Base-by-base conservation (phyloP, 2,888 invertebrate species). In the Coleophora flavipennella region DNA sequence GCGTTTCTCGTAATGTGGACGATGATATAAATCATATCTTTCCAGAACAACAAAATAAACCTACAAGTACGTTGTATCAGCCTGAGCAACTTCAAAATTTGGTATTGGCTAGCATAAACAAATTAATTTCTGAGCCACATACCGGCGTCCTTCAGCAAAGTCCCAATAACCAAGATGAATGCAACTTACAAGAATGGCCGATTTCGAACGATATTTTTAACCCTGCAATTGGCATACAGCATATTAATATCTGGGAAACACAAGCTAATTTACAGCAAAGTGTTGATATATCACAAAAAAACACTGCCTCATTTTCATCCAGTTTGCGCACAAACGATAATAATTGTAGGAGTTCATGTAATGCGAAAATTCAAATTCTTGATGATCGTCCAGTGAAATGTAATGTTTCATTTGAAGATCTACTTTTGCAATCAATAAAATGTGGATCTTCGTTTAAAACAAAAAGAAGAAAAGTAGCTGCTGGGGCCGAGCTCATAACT, bases 401-500 rank as follows among this genome's bases (percentile, higher is more conserved):
- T 10, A 35, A 25, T 8, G 34, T 46, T 12, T 36, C 40, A 9
- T 44, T 47, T 40, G 41, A 42, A 45, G 41, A 46, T 32, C 29
- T 47, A 13, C 38, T 44, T 41, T 31, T 47, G n/a, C 14, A 25
- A 29, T 36, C 39, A 34, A 36, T 48, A 11, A 43, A 42, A 34
- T 8, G 31, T 29, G 41, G 43, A 28, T 37, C 35, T 9, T 35
- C 13, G n/a, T 12, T 26, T 10, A 42, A 46, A 34, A 13, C 33
- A 31, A 35, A 28, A 25, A 20, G 41, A 3, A 36, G 35, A 37
- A 43, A 36, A 37, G 36, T 44, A 13, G 41, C 40, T 29, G 32
- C 40, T 28, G 38, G 43, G 11, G 39, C 44, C 6, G 41, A 45
- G 37, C 35, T 42, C 13, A 44, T 48, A 39, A 44, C 42, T 20